Conservation (phyloP, 1,140 invertebrate genomes). For the Yoshiicerus persimilis region DNA sequence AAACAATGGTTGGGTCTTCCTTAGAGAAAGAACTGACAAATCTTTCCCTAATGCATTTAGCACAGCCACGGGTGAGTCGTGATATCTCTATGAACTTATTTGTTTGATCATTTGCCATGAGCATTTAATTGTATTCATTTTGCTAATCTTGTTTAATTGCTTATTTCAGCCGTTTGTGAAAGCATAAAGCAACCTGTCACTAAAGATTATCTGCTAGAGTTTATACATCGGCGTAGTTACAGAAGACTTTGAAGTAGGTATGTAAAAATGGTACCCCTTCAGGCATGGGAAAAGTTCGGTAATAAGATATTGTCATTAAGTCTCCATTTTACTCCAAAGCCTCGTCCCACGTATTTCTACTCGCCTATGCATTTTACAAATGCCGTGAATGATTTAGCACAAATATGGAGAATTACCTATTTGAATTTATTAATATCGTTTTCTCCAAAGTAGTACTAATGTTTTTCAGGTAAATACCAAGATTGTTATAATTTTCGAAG, state of each 20-base stretch:
- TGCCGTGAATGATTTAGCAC: no score
- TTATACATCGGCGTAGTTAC: conserved; percentile 65
- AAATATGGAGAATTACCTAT: no score
- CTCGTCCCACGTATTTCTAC: background rate
- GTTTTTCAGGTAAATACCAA: no score
- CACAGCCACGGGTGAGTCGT: conserved; percentile 75
- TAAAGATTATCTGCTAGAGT: conserved; percentile 72
- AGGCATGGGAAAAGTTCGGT: background rate
- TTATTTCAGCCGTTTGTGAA: conserved; percentile 56
- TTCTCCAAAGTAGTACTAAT: no score
- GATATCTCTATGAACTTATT: no score
- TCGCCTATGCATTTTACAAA: no score
- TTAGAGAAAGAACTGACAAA: conserved; percentile 96
- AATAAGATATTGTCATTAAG: background rate
- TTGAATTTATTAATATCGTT: no score
- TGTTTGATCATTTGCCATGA: no score
- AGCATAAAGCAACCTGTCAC: conserved; percentile 76
- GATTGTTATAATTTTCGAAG: no score
- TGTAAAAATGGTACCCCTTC: background rate
- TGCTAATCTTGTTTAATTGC: conserved; percentile 25
- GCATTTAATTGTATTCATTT: background rate
- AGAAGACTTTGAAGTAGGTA: conserved; percentile 19
- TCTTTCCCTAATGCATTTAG: conserved; percentile 87
- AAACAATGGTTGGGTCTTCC: conserved; percentile 81
- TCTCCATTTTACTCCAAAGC: background rate